A percentile compares a stretch with the other conserved stretches of the same genome.
phyloP scores from a whole-genome alignment of 2,113 vertebrate genomes.

The Grantiella picta region DNA sequence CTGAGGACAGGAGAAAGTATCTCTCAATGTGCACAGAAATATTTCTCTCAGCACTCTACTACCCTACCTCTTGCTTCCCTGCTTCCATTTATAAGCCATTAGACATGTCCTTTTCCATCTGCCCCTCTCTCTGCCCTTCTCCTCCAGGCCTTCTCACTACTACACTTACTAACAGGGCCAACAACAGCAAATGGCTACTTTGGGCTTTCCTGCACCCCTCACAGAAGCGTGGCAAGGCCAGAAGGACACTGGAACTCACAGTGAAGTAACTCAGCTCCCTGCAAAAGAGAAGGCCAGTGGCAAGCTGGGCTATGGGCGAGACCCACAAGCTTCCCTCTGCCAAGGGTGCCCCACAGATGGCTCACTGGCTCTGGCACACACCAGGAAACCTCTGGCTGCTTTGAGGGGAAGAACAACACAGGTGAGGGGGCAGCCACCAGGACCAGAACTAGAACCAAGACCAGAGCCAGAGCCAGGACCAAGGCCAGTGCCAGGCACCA shows the following conservation, averaged over 20 bases:
- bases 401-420: rapidly evolving
- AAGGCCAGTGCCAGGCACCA: neutral
- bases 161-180: neutral
- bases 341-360: neutral
- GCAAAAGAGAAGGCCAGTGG: rapidly evolving
- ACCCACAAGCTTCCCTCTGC: rapidly evolving
- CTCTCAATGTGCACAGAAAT: neutral
- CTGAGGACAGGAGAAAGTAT: neutral
- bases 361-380: neutral
- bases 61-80: neutral
- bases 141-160: neutral
- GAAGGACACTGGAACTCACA: neutral
- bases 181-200: neutral
- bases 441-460: too few species aligned
- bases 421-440: neutral
- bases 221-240: rapidly evolving
- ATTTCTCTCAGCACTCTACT: neutral
- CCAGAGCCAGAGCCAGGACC: neutral
- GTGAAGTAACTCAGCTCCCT: too few species aligned
- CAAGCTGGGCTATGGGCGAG: rapidly evolving
- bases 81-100: neutral
- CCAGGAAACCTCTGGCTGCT: neutral
- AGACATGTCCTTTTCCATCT: neutral
- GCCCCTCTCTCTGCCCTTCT: neutral
- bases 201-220: neutral